Conservation (phyloP, 2,113 vertebrate genomes). For the Epinephelus lanceolatus region DNA sequence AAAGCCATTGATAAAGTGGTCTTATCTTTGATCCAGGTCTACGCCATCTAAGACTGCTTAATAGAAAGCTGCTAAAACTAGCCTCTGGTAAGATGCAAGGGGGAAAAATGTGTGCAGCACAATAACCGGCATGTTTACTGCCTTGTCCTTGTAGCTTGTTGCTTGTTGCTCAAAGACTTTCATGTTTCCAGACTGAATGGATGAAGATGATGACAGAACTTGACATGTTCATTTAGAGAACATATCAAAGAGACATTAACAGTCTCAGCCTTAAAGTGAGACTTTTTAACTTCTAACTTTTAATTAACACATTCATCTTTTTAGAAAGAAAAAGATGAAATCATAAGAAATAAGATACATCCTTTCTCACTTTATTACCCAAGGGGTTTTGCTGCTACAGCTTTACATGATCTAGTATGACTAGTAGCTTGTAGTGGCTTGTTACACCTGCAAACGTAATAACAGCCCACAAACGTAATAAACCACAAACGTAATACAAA, state of each 20-base stretch:
- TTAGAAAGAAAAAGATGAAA: not conserved
- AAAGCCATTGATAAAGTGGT: slow-evolving; percentile 63
- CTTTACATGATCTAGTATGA: not conserved
- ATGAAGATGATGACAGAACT: slow-evolving; percentile 9
- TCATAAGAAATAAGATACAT: not conserved
- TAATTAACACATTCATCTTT: not conserved
- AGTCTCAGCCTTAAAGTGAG: not conserved
- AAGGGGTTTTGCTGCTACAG: not conserved
- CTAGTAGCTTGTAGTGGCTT: too few species aligned
- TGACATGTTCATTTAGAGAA: slow-evolving; percentile 4
- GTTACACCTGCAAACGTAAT: too few species aligned
- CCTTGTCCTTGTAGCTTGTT: not conserved
- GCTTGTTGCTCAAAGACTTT: slow-evolving; percentile 22
- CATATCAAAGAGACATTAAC: slow-evolving; percentile 32
- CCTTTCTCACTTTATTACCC: not conserved
- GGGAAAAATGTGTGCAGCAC: slow-evolving; percentile 26
- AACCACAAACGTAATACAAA: too few species aligned
- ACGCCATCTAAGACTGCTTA: slow-evolving; percentile 28
- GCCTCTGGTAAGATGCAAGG: slow-evolving; percentile 25
- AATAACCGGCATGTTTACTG: slow-evolving; percentile 22
- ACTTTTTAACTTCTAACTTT: not conserved
- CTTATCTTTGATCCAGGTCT: slow-evolving; percentile 69
- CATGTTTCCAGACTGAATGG: slow-evolving; percentile 11
- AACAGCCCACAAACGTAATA: too few species aligned
- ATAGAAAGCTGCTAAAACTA: slow-evolving; percentile 42